Base-by-base conservation (phyloP, 2,113 vertebrate genomes). In the Chlorodrepanis virens region DNA sequence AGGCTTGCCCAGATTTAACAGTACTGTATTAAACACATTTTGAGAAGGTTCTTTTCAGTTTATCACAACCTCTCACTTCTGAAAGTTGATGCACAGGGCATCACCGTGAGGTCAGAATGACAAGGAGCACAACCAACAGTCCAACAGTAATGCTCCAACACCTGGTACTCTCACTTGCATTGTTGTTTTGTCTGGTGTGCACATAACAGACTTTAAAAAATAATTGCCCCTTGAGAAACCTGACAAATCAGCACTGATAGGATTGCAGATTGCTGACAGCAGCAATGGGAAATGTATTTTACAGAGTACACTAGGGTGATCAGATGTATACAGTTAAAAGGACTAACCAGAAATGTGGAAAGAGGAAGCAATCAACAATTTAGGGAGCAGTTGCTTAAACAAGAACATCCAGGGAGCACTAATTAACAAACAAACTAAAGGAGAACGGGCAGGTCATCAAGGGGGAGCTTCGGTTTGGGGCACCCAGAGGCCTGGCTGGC, bases 391-490 rank as follows among this genome's bases (percentile, higher is more conserved):
- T 80, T 80, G 29, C 49, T 93, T 80, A 68, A 79, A 59, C 47
- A 81, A 84, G 78, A 83, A 68, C 76, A 83, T 49, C 87, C 25
- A 49, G 64, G 64, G 88, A 94, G 82, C 57, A 52, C 59, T 78
- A 89, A 93, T 91, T 87, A 97, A 94, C 3, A 16, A 91, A 91
- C 52, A 50, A 49, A 70, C 44, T 79, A 71, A 94, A 89, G 29
- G 54, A 52, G 7, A 91, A 24, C 0, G 0, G 65, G 69, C 59
- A 69, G 69, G 56, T 83, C 86, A 93, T 94, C 56, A 91, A 96
- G 96, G 92, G 65, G 78, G 78, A n/a, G 74, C 77, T 90, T 49
- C 1, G 1, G 57, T 64, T 90, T 2, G 3, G 56, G 57, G 39
- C 4, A 39, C 74, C 57, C 50, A 79, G 29, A 61, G 91, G 94